Base-by-base conservation (phyloP, 2,113 vertebrate genomes). In the Leptobrachium ailaonicum region DNA sequence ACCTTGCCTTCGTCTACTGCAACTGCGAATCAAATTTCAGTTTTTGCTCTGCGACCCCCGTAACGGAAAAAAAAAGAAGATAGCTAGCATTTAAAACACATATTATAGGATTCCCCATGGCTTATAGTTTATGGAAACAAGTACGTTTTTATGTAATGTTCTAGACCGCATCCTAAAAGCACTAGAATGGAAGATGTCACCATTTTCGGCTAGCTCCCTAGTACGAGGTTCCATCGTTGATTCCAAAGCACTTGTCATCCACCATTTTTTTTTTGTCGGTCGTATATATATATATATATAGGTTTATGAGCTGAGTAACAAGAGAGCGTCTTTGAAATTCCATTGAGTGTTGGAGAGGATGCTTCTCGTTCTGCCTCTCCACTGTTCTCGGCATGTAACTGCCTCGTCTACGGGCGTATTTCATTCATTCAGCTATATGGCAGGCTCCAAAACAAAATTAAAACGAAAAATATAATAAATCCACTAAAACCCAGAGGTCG, bases 11-110 rank as follows among this genome's bases (percentile, higher is more conserved):
- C 32, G 10, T 67, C 47, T 58, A 42, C 32, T 54, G 63, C 79
- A 81, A 81, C 71, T 81, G 79, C 69, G 72, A 81, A 68, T 53
- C 40, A 74, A 80, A 80, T 75, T 58, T 42, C 72, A 69, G 50
- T 75, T 58, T 75, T 41, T 69, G 20, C 40, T 12, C 43, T 45
- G 69, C 50, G 44, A 56, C 66, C 64, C 20, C n/a, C 42, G 53
- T 42, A 75, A 64, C 78, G 6, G 2, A 20, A 67, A 45, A 53
- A 45, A 66, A 80, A 73, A 80, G 74, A 32, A 32, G 20, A 32
- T 32, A 32, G 68, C 70, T 58, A 47, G 76, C 20, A 58, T 74
- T 73, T 40, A 5, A 58, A 43, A 70, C 70, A 69, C 53, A 79
- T 41, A 66, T 72, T 50, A 70, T n/a, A 74, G 71, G 63, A 60